Conservation (phyloP, 2,888 invertebrate genomes). For the Pyrochroa serraticornis region DNA sequence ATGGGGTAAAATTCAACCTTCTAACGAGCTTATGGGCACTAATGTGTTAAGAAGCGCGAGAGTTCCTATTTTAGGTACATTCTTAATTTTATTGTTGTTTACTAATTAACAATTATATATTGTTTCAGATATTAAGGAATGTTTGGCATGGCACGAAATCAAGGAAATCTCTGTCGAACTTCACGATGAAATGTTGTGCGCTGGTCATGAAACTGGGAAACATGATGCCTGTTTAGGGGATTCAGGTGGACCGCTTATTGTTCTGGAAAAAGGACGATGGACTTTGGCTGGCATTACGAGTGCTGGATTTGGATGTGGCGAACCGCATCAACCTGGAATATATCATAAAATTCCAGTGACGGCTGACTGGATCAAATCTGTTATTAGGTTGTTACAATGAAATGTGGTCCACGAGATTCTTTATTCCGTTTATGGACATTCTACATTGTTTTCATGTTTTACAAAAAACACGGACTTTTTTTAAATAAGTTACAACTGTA, state of each 20-base stretch:
- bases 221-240: slow-evolving; percentile 85
- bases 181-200: slow-evolving; percentile 81
- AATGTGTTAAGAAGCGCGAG: slow-evolving; percentile 79
- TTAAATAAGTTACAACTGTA: no score
- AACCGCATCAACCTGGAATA: slow-evolving; percentile 84
- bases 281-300: slow-evolving; percentile 83
- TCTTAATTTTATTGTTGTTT: neutral
- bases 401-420: no score
- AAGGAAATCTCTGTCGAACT: slow-evolving; percentile 81
- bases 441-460: no score
- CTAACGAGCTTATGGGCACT: slow-evolving; percentile 77
- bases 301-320: slow-evolving; percentile 86
- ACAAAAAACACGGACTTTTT: no score
- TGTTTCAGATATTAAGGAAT: slow-evolving; percentile 70
- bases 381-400: slow-evolving; percentile 51
- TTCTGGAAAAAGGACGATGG: slow-evolving; percentile 73
- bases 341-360: slow-evolving; percentile 81
- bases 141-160: slow-evolving; percentile 79
- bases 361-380: slow-evolving; percentile 70
- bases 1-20: slow-evolving; percentile 82
- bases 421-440: no score
- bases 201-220: slow-evolving; percentile 81
- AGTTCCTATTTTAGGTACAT: slow-evolving; percentile 80
- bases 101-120: neutral
- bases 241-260: slow-evolving; percentile 78